Conservation (phyloP, 2,888 invertebrate species). For the Linyphia triangularis region DNA sequence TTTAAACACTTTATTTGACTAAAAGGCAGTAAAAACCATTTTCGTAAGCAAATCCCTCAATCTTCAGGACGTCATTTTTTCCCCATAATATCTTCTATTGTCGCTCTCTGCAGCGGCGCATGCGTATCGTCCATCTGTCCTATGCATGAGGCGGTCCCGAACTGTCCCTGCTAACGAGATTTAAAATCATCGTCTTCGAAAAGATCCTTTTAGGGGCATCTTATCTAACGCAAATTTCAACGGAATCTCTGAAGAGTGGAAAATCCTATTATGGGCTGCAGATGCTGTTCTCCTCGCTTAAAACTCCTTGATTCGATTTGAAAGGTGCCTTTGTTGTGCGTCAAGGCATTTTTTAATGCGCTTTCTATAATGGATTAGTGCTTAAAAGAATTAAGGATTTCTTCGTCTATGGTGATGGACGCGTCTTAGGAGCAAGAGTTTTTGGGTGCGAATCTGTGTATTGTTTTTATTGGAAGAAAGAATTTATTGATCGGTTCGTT, state of each 20-base stretch:
- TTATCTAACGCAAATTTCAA: conserved; percentile 63
- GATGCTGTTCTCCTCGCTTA: conserved; percentile 53
- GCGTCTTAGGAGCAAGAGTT: too few species aligned
- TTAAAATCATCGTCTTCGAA: conserved; percentile 53
- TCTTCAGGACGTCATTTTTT: conserved; percentile 10
- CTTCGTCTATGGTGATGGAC: conserved; percentile 35
- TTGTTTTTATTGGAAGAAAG: conserved; percentile 27
- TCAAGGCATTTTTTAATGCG: conserved; percentile 55
- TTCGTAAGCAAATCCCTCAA: neutral
- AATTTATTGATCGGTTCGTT: conserved; percentile 10
- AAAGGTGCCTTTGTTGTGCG: conserved; percentile 53
- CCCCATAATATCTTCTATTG: conserved; percentile 3
- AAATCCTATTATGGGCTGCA: conserved; percentile 52
- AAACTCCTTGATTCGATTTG: conserved; percentile 64
- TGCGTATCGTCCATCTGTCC: conserved; percentile 49
- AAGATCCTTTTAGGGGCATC: conserved; percentile 49
- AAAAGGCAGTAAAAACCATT: neutral
- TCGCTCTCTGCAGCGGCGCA: conserved; percentile 35
- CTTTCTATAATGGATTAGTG: conserved; percentile 46
- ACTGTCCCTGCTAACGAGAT: conserved; percentile 50
- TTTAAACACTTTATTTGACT: neutral
- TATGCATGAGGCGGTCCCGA: conserved; percentile 9
- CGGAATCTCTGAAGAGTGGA: conserved; percentile 39
- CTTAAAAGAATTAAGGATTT: conserved; percentile 59
- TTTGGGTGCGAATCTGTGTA: conserved; percentile 16